Percentiles rank a stretch among this genome's conserved stretches.
Conservation (phyloP, 1,140 invertebrate species). For the Drosophila equinoxialis region DNA sequence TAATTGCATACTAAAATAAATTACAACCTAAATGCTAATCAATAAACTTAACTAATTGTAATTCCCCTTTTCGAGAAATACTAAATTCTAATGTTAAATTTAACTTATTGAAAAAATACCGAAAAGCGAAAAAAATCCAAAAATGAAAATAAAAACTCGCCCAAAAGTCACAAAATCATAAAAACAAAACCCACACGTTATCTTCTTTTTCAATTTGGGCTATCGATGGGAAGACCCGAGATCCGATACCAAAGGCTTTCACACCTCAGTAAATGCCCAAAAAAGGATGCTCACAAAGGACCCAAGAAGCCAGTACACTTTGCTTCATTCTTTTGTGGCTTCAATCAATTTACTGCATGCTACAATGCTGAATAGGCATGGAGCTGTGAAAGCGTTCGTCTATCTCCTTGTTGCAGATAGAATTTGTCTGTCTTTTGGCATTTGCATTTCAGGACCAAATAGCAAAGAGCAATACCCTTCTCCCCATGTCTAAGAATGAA, state of each 20-base stretch:
- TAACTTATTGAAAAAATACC: slow-evolving; percentile 65
- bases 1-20: slow-evolving; percentile 42
- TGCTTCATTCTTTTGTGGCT: not conserved
- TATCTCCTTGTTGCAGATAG: slow-evolving; percentile 13
- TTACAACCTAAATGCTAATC: slow-evolving; percentile 10
- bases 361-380: not conserved
- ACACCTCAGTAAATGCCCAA: slow-evolving; percentile 32
- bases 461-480: not conserved
- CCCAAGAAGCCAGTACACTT: not conserved
- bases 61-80: slow-evolving; percentile 36
- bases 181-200: slow-evolving; percentile 16
- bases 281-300: not conserved
- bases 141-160: slow-evolving; percentile 45
- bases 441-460: slow-evolving; percentile 56
- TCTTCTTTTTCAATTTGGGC: slow-evolving; percentile 18
- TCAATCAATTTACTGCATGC: slow-evolving; percentile 8
- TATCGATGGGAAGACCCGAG: slow-evolving; percentile 46
- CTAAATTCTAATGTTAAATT: slow-evolving; percentile 67
- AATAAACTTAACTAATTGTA: slow-evolving; percentile 40
- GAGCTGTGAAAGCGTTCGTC: not conserved
- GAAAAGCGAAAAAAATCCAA: slow-evolving; percentile 32
- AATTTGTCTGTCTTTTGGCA: slow-evolving; percentile 25
- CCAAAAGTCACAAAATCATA: slow-evolving; percentile 54
- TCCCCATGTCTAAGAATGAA: not conserved
- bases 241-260: slow-evolving; percentile 22